These are phyloP conservation scores for Esox masquinongy DNA, from an alignment of 2,797 vertebrate species.

Conservation along the genomic window DNA sequence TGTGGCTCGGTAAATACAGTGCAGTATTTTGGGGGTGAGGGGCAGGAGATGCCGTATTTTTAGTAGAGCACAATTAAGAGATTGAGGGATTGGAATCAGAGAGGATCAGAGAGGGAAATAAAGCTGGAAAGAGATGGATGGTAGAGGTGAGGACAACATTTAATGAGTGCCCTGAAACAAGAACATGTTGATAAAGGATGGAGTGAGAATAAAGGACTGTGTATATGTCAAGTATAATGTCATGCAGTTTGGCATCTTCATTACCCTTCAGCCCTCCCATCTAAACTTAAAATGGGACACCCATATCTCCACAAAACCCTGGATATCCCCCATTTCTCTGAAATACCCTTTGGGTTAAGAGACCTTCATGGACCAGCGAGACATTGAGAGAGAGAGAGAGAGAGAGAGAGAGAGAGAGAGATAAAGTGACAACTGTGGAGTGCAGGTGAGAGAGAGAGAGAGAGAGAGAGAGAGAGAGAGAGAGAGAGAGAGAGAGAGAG, in stretches of 20 bases:
- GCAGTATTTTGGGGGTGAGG: slow-evolving; percentile 48
- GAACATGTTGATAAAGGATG: slow-evolving; percentile 6
- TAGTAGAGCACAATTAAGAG: slow-evolving; percentile 57
- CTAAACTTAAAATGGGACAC: neutral
- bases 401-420: no score
- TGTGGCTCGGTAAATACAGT: slow-evolving; percentile 77
- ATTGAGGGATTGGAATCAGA: slow-evolving; percentile 43
- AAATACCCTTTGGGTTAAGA: no score
- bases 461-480: no score
- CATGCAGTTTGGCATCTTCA: neutral
- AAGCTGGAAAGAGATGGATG: slow-evolving; percentile 26
- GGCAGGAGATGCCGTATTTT: slow-evolving; percentile 46
- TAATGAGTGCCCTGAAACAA: neutral
- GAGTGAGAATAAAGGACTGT: neutral
- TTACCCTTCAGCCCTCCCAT: slow-evolving; percentile 10
- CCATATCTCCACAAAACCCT: no score
- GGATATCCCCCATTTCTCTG: no score
- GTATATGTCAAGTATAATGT: neutral
- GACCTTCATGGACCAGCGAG: no score
- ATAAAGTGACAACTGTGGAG: no score
- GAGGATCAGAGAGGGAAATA: slow-evolving; percentile 39
- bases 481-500: no score
- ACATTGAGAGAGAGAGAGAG: no score
- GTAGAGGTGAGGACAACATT: neutral
- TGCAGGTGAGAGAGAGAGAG: no score